Evolutionary conservation across 2,113 vertebrate genomes (phyloP).

Genomic region (Phrynocephalus versicolor): DNA sequence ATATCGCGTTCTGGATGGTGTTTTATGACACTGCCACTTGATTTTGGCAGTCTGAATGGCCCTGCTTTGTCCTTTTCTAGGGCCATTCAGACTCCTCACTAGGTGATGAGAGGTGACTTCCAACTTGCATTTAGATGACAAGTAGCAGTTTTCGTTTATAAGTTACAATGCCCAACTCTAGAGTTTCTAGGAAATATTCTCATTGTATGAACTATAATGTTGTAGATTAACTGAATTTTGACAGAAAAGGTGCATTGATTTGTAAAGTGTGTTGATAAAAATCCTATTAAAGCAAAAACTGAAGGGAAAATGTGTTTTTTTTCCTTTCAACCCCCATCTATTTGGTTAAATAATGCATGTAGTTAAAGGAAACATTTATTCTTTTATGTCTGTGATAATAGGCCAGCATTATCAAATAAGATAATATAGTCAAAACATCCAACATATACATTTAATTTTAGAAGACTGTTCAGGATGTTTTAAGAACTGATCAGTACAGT

Average conservation of each 20-base stretch:
- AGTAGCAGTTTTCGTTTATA: not conserved
- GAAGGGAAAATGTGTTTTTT: not conserved
- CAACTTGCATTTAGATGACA: not conserved
- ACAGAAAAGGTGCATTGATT: not conserved
- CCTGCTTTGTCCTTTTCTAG: slow-evolving; percentile 15
- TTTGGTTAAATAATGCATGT: no score
- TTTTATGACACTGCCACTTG: not conserved
- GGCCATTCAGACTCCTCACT: not conserved
- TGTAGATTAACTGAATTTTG: not conserved
- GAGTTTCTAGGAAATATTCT: slow-evolving; percentile 30
- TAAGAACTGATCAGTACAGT: no score
- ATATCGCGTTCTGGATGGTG: slow-evolving; percentile 1
- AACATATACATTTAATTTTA: not conserved
- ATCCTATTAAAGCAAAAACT: not conserved
- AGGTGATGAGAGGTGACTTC: not conserved
- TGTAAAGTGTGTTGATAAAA: not conserved
- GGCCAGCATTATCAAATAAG: not conserved
- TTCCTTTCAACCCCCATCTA: slow-evolving; percentile 4
- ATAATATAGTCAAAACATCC: not conserved
- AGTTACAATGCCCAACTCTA: not conserved
- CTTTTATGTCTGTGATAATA: not conserved
- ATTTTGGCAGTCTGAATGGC: not conserved
- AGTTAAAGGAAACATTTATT: not conserved
- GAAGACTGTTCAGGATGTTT: not conserved
- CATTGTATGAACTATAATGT: not conserved